Evolutionary conservation across 2,113 vertebrate species (phyloP).

Genomic region (Channa maculata): DNA sequence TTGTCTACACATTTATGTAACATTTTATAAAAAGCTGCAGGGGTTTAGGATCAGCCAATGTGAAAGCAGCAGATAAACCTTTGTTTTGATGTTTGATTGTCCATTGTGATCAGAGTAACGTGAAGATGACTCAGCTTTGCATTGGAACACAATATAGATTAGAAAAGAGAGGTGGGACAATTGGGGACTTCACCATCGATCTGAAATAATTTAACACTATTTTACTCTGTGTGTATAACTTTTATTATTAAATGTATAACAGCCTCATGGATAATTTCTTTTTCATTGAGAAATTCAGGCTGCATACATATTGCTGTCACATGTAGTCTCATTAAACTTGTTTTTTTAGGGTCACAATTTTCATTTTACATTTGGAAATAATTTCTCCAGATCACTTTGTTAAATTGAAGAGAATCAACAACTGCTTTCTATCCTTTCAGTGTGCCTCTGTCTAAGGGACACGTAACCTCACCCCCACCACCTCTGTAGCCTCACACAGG

Average conservation of each 20-base stretch:
- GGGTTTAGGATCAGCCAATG: constrained; percentile 5
- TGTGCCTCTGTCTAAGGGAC: no score
- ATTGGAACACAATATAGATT: constrained; percentile 11
- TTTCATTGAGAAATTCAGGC: constrained; percentile 11
- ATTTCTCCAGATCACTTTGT: no score
- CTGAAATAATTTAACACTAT: not conserved
- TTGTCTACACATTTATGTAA: constrained; percentile 18
- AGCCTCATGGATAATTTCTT: not conserved
- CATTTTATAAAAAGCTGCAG: constrained; percentile 1
- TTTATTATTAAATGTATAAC: not conserved
- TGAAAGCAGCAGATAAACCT: constrained; percentile 1
- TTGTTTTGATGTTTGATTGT: constrained; percentile 20
- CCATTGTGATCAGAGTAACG: constrained; percentile 38
- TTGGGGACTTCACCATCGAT: not conserved
- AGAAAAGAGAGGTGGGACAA: not conserved
- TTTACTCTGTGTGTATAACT: not conserved
- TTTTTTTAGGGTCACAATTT: no score
- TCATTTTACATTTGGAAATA: no score
- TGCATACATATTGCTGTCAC: not conserved
- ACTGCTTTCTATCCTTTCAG: no score
- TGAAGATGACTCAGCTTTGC: constrained; percentile 34
- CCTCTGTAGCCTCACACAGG: no score
- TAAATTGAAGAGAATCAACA: no score
- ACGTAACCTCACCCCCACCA: no score
- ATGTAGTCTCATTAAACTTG: not conserved